Percentiles rank a stretch among this genome's conserved stretches.
These are phyloP conservation scores for Trachelus troglodyta DNA, from an alignment of 2,888 invertebrate species.

Conservation along the genomic window DNA sequence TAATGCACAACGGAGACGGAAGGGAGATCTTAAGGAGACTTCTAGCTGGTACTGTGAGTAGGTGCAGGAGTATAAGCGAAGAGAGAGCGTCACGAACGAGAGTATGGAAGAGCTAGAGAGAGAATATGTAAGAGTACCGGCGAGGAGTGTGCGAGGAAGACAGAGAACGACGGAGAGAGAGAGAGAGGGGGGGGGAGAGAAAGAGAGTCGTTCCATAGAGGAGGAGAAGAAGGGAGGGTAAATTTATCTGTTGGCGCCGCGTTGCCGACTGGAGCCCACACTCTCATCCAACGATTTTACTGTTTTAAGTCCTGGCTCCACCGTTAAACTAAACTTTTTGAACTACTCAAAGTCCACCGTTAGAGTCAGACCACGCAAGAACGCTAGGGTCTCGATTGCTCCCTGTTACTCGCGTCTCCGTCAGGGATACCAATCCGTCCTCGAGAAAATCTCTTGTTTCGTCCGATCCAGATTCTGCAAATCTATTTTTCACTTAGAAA, in stretches of 20 bases:
- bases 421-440: background rate
- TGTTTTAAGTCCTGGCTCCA: conserved; percentile 9
- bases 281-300: conserved; percentile 24
- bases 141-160: conserved; percentile 5
- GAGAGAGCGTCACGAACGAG: background rate
- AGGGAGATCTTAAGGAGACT: conserved; percentile 3
- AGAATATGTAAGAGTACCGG: background rate
- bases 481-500: background rate
- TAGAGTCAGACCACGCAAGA: conserved; percentile 11
- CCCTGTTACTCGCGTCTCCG: background rate
- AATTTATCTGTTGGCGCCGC: conserved; percentile 50
- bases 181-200: background rate
- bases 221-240: conserved; percentile 30
- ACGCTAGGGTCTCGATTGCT: background rate
- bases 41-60: background rate
- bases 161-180: background rate
- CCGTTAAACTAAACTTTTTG: conserved; percentile 7
- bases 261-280: conserved; percentile 35
- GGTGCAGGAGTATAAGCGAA: background rate
- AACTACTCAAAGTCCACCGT: conserved; percentile 18
- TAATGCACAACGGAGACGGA: conserved; percentile 9
- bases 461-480: background rate
- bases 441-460: background rate
- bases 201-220: conserved; percentile 1
- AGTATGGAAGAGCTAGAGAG: background rate